Evolutionary conservation across 2,113 vertebrate species (phyloP), one percentile per base, ranked within the genome.

Genomic region (Larimichthys polyactis): DNA sequence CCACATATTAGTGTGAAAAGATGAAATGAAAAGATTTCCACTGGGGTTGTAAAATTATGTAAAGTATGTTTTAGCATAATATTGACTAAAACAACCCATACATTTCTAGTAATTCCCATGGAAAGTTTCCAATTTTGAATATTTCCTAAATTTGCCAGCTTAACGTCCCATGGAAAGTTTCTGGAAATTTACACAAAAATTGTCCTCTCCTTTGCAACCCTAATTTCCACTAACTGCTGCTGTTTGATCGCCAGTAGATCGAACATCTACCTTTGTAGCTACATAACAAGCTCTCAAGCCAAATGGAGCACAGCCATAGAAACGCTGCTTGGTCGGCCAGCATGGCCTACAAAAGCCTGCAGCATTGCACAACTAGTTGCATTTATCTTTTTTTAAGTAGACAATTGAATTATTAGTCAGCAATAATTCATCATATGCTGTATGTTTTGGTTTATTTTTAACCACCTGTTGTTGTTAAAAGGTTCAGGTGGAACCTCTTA

Each of bases 251-350:
- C 4, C 14, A 22, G 46, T 17, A 20, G 29, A 54, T 52, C 19
- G 24, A 19, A 54, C 15, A 43, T 55, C 19, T 17, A 79, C 36
- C 8, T 62, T 55, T 66, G 62, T 55, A 2, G 12, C 22, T 8
- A 22, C 51, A 58, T 68, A 27, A 54, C 12, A 29, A 65, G 57
- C 16, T 60, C 55, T 49, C 3, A 16, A 11, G 16, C 55, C 20
- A 49, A 78, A 63, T 64, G 48, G 60, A 75, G 19, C 27, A 40
- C 29, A 40, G 20, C 5, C 68, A 65, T 57, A 20, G 59, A 40
- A 48, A 57, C 32, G 44, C 15, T 17, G 46, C 40, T 57, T 36
- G 14, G 11, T 17, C 6, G 52, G 54, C 5, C 15, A 44, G 16
- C 54, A 1, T 0, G 20, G 32, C n/a, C 7, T 44, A 20, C 15